Evolutionary conservation across 2,797 vertebrate genomes (phyloP).

Genomic region (Chromobotia macracanthus): DNA sequence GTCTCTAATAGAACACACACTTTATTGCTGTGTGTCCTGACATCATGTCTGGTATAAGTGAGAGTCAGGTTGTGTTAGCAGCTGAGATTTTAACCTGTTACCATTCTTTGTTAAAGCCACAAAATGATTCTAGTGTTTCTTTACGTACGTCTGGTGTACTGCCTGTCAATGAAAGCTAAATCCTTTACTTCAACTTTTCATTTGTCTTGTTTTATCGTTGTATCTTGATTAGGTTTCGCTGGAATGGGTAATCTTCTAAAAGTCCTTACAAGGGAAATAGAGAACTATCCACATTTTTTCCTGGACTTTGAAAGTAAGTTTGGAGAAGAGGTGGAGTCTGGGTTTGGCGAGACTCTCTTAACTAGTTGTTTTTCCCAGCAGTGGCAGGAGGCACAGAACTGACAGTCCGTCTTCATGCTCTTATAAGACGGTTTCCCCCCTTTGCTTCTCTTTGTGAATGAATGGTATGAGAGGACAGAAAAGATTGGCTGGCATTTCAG

Average conservation of each 20-base stretch:
- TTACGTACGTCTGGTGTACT: background rate
- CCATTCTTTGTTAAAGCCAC: background rate
- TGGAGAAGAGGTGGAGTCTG: slow-evolving; percentile 53
- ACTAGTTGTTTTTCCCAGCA: slow-evolving; percentile 34
- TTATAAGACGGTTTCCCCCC: slow-evolving; percentile 23
- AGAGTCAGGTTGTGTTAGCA: no score
- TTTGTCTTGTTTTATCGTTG: slow-evolving; percentile 58
- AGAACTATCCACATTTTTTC: slow-evolving; percentile 99
- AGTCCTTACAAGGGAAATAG: slow-evolving; percentile 99
- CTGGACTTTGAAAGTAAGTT: slow-evolving; percentile 99
- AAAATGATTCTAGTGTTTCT: background rate
- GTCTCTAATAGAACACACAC: no score
- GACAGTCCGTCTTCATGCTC: slow-evolving; percentile 26
- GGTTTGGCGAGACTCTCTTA: slow-evolving; percentile 49
- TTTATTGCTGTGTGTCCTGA: no score
- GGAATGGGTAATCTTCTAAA: slow-evolving; percentile 99
- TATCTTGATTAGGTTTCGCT: slow-evolving; percentile 92
- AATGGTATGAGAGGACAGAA: background rate
- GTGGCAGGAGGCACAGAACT: slow-evolving; percentile 45
- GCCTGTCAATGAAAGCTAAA: background rate
- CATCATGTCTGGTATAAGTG: no score
- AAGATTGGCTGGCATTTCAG: background rate
- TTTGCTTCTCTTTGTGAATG: slow-evolving; percentile 12
- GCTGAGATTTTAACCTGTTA: background rate
- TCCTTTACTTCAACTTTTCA: background rate